Percentiles rank a stretch among this genome's conserved stretches.
Conservation (phyloP, 2,113 vertebrate genomes). For the Phodopus roborovskii region DNA sequence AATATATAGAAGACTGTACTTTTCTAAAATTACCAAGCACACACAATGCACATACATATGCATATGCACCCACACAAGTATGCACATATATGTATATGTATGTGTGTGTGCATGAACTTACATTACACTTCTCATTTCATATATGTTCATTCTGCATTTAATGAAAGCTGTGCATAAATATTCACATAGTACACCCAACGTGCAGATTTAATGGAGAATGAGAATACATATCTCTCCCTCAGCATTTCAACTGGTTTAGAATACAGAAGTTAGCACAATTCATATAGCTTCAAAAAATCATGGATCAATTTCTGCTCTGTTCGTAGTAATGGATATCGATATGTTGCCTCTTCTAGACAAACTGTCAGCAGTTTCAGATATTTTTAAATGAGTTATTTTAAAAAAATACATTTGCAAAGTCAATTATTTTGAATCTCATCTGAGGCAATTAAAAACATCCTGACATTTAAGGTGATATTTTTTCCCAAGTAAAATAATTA, state of each 20-base stretch:
- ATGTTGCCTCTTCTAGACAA: conserved; percentile 83
- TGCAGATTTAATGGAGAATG: not conserved
- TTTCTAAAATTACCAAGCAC: not conserved
- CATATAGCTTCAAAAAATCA: conserved; percentile 67
- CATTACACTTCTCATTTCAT: not conserved
- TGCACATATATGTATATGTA: not conserved
- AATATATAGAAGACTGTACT: not conserved
- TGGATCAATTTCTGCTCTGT: conserved; percentile 78
- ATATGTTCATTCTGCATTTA: not conserved
- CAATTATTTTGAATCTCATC: conserved; percentile 87
- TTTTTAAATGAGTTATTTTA: conserved; percentile 86
- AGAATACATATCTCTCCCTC: not conserved
- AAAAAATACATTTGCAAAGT: conserved; percentile 81
- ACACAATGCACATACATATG: not conserved
- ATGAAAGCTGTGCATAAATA: not conserved
- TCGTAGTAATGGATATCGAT: conserved; percentile 79
- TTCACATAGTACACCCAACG: not conserved
- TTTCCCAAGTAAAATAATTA: conserved; percentile 90
- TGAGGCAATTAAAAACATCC: conserved; percentile 88
- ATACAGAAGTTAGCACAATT: conserved; percentile 67
- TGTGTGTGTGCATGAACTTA: not conserved
- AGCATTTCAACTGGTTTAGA: conserved; percentile 34
- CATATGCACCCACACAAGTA: not conserved
- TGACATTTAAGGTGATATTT: conserved; percentile 92
- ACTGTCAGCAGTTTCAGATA: conserved; percentile 81